Percentiles rank a stretch among this genome's conserved stretches.
Evolutionary conservation across 2,888 invertebrate genomes (phyloP).

Genomic region (Drosophila macrospina): DNA sequence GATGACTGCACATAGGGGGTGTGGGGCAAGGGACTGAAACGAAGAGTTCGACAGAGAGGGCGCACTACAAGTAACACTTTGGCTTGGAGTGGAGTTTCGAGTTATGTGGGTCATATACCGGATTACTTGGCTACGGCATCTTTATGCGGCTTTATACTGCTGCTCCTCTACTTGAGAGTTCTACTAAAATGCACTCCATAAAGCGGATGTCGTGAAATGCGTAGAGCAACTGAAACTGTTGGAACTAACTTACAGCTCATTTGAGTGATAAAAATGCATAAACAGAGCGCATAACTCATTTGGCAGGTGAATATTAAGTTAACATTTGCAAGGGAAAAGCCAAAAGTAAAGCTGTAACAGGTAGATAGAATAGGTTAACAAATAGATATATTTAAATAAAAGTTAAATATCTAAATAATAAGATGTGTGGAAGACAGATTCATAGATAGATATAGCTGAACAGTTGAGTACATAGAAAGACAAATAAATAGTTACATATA

Average conservation of each 20-base stretch:
- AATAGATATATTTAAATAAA: no score
- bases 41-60: constrained; percentile 7
- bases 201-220: constrained; percentile 28
- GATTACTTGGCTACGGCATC: constrained; percentile 15
- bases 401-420: background rate
- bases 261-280: constrained; percentile 1
- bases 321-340: background rate
- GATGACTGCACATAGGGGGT: constrained; percentile 47
- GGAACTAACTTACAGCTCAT: constrained; percentile 17
- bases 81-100: constrained; percentile 28
- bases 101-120: constrained; percentile 25
- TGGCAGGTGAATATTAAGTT: constrained; percentile 3
- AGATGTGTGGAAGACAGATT: no score
- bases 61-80: constrained; percentile 53
- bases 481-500: no score
- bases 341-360: no score
- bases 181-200: constrained; percentile 46
- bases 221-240: constrained; percentile 7
- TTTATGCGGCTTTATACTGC: constrained; percentile 38
- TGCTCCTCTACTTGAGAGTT: constrained; percentile 22
- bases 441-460: no score
- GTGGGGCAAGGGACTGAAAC: background rate
- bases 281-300: constrained; percentile 10
- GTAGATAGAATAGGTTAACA: no score
- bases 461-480: background rate